These are phyloP conservation scores for Periparus ater DNA, from an alignment of 2,797 vertebrate species.

Conservation along the genomic window DNA sequence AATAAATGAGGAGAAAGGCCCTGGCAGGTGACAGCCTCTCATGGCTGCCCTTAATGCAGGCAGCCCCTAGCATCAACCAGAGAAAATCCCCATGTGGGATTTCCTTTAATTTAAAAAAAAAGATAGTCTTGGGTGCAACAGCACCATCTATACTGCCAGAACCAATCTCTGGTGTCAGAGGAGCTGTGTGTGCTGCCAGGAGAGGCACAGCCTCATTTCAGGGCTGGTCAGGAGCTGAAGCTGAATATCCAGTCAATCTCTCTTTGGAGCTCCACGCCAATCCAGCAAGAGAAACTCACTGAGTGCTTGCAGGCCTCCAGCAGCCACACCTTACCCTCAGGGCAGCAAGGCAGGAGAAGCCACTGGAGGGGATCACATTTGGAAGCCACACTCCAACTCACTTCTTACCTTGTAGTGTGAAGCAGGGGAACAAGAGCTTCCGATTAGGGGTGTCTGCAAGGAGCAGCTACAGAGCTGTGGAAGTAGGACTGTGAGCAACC, in stretches of 20 bases:
- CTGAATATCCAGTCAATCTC: background rate
- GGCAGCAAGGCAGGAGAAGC: background rate
- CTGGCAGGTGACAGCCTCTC: background rate
- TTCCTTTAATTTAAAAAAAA: background rate
- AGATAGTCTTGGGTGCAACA: background rate
- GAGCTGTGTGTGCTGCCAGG: background rate
- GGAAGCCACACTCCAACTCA: rapidly evolving
- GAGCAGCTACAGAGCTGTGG: rapidly evolving
- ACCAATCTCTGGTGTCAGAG: background rate
- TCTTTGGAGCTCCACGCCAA: rapidly evolving
- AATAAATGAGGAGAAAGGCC: background rate
- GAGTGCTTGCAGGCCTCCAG: background rate
- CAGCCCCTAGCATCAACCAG: background rate
- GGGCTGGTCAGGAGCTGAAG: background rate
- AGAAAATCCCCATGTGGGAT: rapidly evolving
- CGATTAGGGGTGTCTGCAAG: rapidly evolving
- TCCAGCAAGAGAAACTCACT: background rate
- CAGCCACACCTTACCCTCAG: background rate
- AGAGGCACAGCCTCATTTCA: rapidly evolving
- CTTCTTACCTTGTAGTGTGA: background rate
- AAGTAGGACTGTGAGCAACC: background rate
- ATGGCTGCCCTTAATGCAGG: background rate
- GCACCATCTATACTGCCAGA: background rate
- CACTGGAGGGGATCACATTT: background rate
- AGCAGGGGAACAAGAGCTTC: background rate